Base-by-base conservation (phyloP, 1,140 invertebrate genomes). In the Panagrolaimus sp. region DNA sequence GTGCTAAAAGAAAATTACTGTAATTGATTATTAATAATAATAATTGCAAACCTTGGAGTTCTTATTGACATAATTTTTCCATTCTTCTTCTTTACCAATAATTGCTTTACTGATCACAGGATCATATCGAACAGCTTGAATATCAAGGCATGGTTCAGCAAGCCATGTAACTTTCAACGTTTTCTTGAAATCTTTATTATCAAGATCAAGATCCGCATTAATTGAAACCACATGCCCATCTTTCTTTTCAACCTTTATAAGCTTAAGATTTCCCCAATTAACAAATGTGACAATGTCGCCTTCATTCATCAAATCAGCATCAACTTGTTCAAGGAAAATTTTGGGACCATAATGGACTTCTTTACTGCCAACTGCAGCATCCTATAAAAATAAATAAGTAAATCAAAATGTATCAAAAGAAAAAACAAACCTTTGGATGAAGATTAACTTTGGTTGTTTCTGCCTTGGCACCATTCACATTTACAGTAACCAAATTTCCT, bases 361-460 rank as follows among this genome's bases (percentile, higher is more conserved):
- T 84, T 98, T 97, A n/a, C 84, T 89, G 32, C 96, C 96, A 71
- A 92, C 86, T 0, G 88, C 88, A 6, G 88, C 83, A 86, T 98
- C n/a, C n/a, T n/a, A n/a, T n/a, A n/a, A n/a, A n/a, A n/a, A n/a
- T n/a, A n/a, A n/a, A n/a, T n/a, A n/a, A n/a, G n/a, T n/a, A n/a
- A n/a, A n/a, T n/a, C n/a, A n/a, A n/a, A n/a, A n/a, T n/a, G n/a
- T n/a, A n/a, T n/a, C n/a, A n/a, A n/a, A n/a, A n/a, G n/a, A n/a
- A n/a, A n/a, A n/a, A n/a, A n/a, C n/a, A n/a, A n/a, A n/a, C 91
- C 87, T 98, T 99, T 0, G 95, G 96, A 87, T 98, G 95, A 78
- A 91, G 89, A 9, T 90, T 86, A 0, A 91, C 90, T 65, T 87
- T 85, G 68, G 81, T 83, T 4, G 48, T 52, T 10, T 52, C 1